Evolutionary conservation across 2,888 invertebrate species (phyloP), one percentile per base, ranked within the genome.

Genomic region (Pyralis farinalis): DNA sequence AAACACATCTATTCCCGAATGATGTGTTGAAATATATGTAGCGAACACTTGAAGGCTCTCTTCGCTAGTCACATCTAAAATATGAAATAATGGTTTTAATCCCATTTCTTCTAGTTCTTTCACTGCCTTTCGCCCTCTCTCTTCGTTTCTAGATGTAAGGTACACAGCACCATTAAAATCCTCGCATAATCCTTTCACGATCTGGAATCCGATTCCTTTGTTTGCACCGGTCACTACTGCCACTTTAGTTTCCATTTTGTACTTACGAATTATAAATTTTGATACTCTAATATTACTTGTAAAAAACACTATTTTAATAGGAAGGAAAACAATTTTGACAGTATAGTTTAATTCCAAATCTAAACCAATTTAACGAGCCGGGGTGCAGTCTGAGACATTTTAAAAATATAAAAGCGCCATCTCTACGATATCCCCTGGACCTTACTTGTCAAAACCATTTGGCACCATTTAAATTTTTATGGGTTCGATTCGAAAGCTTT

Each of bases 81-180:
- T 90, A 69, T 95, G 93, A 68, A 93, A 95, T 44, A 88, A 58
- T n/a, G 92, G 90, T 46, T 87, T 81, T 16, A 90, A 79, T 37
- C 91, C 91, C 44, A 91, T 71, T 52, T 91, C 83, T 58, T 93
- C 90, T 35, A 94, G 76, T 51, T 91, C 82, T 50, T 90, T 79
- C 6, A 94, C 90, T 33, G 94, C 94, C 53, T 80, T 80, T 62
- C 82, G 65, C 30, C 94, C 94, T 55, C 92, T 83, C 34, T 77
- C 83, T 57, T 87, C 90, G 70, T 92, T 90, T 70, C 94, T 90
- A 46, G 94, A 91, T 62, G 95, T 95, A 49, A 95, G 83, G 73
- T 93, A 94, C 47, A 96, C 94, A 69, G 85, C 87, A 46, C 94
- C 95, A 62, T 93, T 79, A 69, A 92, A 95, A 68, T 92, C 91